These are phyloP conservation scores for Cydia amplana DNA, from an alignment of 1,140 invertebrate species.

Conservation along the genomic window DNA sequence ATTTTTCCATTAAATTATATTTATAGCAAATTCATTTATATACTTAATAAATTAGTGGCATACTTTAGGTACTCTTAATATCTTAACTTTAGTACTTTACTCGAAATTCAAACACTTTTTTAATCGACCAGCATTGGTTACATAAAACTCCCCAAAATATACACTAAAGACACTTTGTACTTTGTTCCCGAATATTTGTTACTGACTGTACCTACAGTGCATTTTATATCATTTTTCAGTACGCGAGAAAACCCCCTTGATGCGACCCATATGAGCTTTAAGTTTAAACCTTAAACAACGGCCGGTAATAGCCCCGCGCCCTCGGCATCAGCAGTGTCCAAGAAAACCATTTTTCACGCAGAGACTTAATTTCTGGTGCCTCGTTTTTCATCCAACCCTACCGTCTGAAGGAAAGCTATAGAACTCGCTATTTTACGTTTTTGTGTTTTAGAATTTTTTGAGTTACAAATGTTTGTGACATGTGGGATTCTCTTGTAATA, in stretches of 20 bases:
- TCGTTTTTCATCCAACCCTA: slow-evolving; percentile 30
- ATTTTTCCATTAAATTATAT: too few species aligned
- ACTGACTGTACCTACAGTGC: too few species aligned
- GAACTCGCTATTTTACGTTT: not conserved
- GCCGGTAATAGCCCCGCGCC: slow-evolving; percentile 7
- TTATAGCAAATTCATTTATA: too few species aligned
- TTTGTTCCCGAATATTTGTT: too few species aligned
- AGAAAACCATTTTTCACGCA: slow-evolving; percentile 26
- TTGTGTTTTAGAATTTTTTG: not conserved
- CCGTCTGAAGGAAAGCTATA: not conserved
- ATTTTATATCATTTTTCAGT: not conserved
- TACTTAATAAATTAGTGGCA: too few species aligned
- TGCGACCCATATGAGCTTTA: not conserved
- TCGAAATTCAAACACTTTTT: too few species aligned
- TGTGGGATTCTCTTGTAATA: too few species aligned
- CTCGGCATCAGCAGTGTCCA: slow-evolving; percentile 18
- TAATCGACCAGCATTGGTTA: too few species aligned
- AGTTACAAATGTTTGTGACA: not conserved
- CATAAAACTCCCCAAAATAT: too few species aligned
- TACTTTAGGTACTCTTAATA: too few species aligned
- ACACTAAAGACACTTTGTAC: too few species aligned
- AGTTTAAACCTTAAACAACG: slow-evolving; percentile 12
- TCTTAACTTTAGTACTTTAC: too few species aligned
- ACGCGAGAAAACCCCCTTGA: not conserved
- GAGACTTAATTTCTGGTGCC: slow-evolving; percentile 27